Conservation (phyloP, 2,113 vertebrate species). For the Trachemys scripta region DNA sequence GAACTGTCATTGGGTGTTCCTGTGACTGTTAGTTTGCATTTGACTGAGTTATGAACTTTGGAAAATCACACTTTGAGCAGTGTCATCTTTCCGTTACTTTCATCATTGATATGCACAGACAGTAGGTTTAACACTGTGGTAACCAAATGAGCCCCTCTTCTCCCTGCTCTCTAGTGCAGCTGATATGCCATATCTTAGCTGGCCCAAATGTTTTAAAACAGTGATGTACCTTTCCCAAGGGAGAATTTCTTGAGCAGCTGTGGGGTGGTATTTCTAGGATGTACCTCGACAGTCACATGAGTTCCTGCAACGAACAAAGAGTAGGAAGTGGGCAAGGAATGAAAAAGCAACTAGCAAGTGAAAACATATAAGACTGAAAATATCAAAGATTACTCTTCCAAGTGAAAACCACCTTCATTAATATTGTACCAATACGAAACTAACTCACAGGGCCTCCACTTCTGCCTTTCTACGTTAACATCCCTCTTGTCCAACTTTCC, state of each 20-base stretch:
- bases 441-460: neutral
- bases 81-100: neutral
- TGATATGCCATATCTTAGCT: neutral
- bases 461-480: neutral
- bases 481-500: neutral
- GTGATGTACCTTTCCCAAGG: slow-evolving; percentile 76
- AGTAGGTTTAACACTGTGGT: neutral
- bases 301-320: slow-evolving; percentile 63
- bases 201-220: neutral
- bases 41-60: neutral
- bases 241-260: slow-evolving; percentile 80
- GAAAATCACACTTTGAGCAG: neutral
- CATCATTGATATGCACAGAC: neutral
- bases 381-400: neutral
- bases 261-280: slow-evolving; percentile 65
- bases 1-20: neutral
- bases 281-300: slow-evolving; percentile 81
- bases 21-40: neutral
- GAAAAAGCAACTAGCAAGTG: accelerated
- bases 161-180: neutral
- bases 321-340: neutral
- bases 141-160: neutral
- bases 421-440: neutral
- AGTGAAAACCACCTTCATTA: neutral
- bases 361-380: neutral